phyloP scores from a whole-genome alignment of 2,888 invertebrate genomes.

The Coelogynopora nodosa region DNA sequence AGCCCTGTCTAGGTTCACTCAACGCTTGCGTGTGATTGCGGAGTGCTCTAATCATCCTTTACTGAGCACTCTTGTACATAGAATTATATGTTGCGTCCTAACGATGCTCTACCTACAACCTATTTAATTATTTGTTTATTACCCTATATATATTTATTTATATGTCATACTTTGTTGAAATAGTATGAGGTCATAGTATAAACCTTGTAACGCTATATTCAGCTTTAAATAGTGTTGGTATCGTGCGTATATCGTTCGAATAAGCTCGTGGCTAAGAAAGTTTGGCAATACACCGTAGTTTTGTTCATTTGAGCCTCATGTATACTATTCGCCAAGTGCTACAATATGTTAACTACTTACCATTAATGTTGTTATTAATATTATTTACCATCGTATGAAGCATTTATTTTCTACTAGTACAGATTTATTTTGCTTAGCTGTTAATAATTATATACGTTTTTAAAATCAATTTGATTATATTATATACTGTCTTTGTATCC shows the following conservation, averaged over 20 bases:
- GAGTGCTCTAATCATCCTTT: background rate
- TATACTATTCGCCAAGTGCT: too few species aligned
- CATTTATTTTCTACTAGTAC: slow-evolving; percentile 26
- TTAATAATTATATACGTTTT: slow-evolving; percentile 1
- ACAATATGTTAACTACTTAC: background rate
- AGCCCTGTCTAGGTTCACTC: slow-evolving; percentile 18
- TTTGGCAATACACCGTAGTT: too few species aligned
- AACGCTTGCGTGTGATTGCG: slow-evolving; percentile 12
- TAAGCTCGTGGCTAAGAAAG: too few species aligned
- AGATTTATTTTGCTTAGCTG: slow-evolving; percentile 28
- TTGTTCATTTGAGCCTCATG: too few species aligned
- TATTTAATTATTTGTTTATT: background rate
- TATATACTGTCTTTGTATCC: background rate
- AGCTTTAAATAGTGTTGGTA: too few species aligned
- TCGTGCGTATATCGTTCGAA: too few species aligned
- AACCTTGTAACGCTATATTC: too few species aligned
- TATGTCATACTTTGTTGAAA: background rate
- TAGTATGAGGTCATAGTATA: too few species aligned
- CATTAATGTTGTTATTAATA: background rate
- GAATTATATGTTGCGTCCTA: too few species aligned
- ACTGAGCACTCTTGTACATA: slow-evolving; percentile 23
- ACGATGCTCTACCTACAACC: too few species aligned
- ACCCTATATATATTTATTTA: background rate
- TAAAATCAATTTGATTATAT: background rate
- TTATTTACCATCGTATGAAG: background rate